These are phyloP conservation scores for Loxodonta africana DNA, from an alignment of 2,113 vertebrate genomes.

Conservation along the genomic window DNA sequence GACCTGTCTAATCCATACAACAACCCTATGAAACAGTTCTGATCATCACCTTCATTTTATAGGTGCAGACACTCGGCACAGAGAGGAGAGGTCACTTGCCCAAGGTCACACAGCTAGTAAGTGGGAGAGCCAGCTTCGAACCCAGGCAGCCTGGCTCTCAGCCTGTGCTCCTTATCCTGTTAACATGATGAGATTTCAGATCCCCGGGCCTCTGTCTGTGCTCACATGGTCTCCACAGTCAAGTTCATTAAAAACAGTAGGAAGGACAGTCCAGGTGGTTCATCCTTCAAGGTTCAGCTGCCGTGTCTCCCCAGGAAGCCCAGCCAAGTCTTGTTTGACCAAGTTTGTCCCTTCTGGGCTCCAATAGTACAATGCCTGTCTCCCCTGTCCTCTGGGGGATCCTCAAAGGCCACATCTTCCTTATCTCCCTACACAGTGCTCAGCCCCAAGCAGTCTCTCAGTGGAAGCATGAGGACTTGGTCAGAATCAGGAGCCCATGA, in stretches of 20 bases:
- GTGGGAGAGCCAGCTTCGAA: background rate
- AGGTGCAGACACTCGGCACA: background rate
- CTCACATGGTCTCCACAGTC: background rate
- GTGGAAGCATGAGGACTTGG: too few relatives aligned
- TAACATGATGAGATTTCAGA: rapidly evolving
- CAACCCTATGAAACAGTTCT: background rate
- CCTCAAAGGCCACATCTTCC: background rate
- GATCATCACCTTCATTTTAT: background rate
- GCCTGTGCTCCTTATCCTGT: rapidly evolving
- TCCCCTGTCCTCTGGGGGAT: background rate
- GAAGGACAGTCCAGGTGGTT: background rate
- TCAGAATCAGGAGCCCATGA: background rate
- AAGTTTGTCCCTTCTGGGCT: background rate
- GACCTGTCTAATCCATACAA: rapidly evolving
- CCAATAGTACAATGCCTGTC: too few relatives aligned
- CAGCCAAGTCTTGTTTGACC: background rate
- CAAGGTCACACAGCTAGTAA: background rate
- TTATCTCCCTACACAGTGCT: background rate
- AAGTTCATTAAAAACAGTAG: background rate
- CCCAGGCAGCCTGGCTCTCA: background rate
- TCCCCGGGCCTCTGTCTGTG: too few relatives aligned
- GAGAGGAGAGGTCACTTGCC: background rate
- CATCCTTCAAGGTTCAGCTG: background rate
- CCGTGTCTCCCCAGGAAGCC: background rate
- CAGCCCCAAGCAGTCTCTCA: background rate